phyloP scores from a whole-genome alignment of 2,113 vertebrate genomes.

The Scomber colias region DNA sequence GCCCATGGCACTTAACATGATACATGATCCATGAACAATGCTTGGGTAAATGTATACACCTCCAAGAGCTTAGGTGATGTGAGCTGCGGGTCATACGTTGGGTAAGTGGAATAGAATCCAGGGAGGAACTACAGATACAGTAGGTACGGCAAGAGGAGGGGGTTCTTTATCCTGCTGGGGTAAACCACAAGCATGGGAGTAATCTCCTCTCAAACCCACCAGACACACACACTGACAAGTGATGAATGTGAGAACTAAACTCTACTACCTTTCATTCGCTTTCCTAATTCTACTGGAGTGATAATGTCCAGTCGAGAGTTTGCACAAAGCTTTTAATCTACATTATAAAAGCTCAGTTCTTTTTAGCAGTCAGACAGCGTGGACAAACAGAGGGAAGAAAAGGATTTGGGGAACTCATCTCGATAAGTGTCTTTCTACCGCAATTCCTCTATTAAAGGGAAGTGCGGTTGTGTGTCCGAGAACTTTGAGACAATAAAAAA shows the following conservation, averaged over 20 bases:
- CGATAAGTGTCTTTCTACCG: conserved; percentile 9
- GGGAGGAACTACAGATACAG: conserved; percentile 23
- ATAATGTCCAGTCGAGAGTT: conserved; percentile 20
- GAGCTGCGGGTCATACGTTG: conserved; percentile 15
- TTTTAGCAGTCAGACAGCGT: conserved; percentile 1
- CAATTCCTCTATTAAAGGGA: conserved; percentile 22
- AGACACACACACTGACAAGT: conserved; percentile 35
- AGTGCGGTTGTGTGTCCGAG: conserved; percentile 33
- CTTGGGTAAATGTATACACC: conserved; percentile 54
- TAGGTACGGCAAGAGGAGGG: neutral
- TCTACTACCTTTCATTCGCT: neutral
- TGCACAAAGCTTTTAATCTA: conserved; percentile 24
- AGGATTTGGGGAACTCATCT: conserved; percentile 14
- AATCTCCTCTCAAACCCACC: conserved; percentile 28
- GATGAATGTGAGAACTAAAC: conserved; percentile 26
- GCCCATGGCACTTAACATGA: conserved; percentile 50
- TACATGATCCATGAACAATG: conserved; percentile 51
- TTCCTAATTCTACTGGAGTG: conserved; percentile 5
- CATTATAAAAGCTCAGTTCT: conserved; percentile 11
- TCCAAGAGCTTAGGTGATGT: conserved; percentile 35
- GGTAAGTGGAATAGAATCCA: conserved; percentile 39
- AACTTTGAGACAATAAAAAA: conserved; percentile 44
- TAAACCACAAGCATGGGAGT: conserved; percentile 13
- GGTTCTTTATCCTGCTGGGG: conserved; percentile 15
- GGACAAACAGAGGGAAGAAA: conserved; percentile 19